Conservation (phyloP, 1,140 invertebrate species). For the Centruroides sculpturatus region DNA sequence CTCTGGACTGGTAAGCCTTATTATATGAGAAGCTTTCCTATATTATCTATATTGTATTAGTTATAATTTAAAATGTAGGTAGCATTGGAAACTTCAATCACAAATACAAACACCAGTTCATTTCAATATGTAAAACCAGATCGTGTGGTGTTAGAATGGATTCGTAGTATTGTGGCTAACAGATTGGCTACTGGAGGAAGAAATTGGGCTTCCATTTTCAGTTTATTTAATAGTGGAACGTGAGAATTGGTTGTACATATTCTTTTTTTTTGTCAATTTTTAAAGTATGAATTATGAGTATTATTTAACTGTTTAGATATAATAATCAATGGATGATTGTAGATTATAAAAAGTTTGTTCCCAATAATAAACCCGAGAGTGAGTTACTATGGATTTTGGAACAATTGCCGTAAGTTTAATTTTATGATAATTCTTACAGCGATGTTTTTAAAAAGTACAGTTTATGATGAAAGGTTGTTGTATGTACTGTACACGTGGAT, state of each 20-base stretch:
- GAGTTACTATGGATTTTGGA: slow-evolving; percentile 61
- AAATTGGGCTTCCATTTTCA: slow-evolving; percentile 49
- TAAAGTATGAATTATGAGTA: too few species aligned
- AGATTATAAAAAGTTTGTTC: slow-evolving; percentile 49
- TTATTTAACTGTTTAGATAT: slow-evolving; percentile 33
- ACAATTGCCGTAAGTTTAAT: slow-evolving; percentile 52
- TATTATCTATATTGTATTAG: not conserved
- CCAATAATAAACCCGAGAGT: slow-evolving; percentile 33
- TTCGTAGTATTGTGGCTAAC: slow-evolving; percentile 72
- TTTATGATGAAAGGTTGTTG: too few species aligned
- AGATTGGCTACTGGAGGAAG: slow-evolving; percentile 51
- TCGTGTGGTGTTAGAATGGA: slow-evolving; percentile 53
- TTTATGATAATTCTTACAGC: too few species aligned
- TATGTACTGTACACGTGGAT: too few species aligned
- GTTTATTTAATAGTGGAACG: slow-evolving; percentile 56
- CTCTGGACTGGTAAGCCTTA: slow-evolving; percentile 41
- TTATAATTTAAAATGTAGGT: slow-evolving; percentile 14
- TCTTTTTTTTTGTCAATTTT: too few species aligned
- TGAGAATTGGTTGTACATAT: slow-evolving; percentile 21
- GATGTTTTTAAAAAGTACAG: too few species aligned
- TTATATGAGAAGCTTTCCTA: not conserved
- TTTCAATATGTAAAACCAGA: slow-evolving; percentile 41
- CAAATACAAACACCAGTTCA: slow-evolving; percentile 46
- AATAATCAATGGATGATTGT: slow-evolving; percentile 80
- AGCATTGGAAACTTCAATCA: slow-evolving; percentile 54